Evolutionary conservation across 2,113 vertebrate species (phyloP), one percentile per base, ranked within the genome.

Genomic region (Eptesicus fuscus): DNA sequence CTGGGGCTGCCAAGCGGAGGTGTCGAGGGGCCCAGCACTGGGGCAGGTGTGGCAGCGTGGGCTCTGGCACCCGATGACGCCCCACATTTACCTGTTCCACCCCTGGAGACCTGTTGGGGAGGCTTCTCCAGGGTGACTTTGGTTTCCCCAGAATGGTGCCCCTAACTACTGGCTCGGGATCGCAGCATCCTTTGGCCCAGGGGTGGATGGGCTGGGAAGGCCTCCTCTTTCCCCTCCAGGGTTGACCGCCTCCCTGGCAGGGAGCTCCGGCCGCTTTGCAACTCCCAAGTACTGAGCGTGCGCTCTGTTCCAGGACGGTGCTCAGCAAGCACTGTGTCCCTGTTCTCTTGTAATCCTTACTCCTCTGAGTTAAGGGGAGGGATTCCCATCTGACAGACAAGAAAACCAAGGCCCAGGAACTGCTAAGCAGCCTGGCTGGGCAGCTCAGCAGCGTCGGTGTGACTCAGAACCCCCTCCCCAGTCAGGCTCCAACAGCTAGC

Each of bases 71-170:
- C 6, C 4, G 4, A 2, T 17, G 67, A n/a, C 18, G 22, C n/a
- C 42, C 18, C 10, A 3, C 18, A 10, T 49, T 40, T 17, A 44
- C 59, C 61, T 23, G 53, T 56, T 0, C 65, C 70, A 69, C 79
- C 79, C 25, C 14, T 71, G 90, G 93, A 73, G 95, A 91, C 91
- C 93, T 0, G 93, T 42, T 74, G 93, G 0, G 0, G 76, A 42
- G 23, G 88, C 13, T 65, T 93, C 40, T 69, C 37, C 25, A 90
- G 96, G 92, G 93, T 80, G 96, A 2, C 93, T 88, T 91, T 30
- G 91, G 77, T 90, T 86, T 9, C 1, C 83, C 83, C 92, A 74
- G 47, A 79, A 40, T 47, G 79, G 49, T 77, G 9, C 87, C 76
- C 93, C 44, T 88, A 91, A 63, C 80, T 85, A 17, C 61, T 49